Conservation (phyloP, 2,888 invertebrate genomes). For the Microplitis manilae region DNA sequence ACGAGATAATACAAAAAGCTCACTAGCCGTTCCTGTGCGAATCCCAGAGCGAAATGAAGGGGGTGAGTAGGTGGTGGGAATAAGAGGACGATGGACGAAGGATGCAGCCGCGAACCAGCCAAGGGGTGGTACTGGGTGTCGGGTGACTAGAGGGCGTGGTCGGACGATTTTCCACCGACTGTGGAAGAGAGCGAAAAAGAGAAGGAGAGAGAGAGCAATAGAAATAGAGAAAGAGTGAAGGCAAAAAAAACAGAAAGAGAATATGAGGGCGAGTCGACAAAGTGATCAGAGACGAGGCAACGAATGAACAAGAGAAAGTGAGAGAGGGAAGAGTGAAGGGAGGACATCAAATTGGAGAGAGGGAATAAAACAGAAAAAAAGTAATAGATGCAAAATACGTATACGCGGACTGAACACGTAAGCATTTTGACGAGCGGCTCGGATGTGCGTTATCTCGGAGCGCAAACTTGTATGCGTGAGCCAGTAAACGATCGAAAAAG, state of each 20-base stretch:
- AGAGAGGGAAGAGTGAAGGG: constrained; percentile 21
- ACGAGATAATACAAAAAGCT: constrained; percentile 67
- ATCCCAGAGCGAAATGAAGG: constrained; percentile 46
- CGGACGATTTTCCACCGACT: constrained; percentile 62
- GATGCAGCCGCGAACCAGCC: constrained; percentile 37
- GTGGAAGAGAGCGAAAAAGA: constrained; percentile 54
- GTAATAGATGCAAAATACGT: constrained; percentile 52
- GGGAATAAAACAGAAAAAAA: constrained; percentile 42
- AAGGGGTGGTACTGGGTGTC: constrained; percentile 45
- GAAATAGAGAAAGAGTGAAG: not conserved
- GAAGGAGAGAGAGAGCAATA: constrained; percentile 59
- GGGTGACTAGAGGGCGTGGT: constrained; percentile 65
- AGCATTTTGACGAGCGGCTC: constrained; percentile 45
- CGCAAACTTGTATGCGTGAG: constrained; percentile 27
- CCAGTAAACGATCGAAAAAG: constrained; percentile 15
- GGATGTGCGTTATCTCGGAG: constrained; percentile 35
- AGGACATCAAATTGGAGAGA: constrained; percentile 7
- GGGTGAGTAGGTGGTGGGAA: constrained; percentile 45
- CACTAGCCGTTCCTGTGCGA: constrained; percentile 31
- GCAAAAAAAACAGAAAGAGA: constrained; percentile 40
- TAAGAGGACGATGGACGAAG: constrained; percentile 44
- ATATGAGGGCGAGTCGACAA: constrained; percentile 28
- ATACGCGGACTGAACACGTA: constrained; percentile 46
- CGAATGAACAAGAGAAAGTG: constrained; percentile 30
- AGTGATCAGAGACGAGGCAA: constrained; percentile 17